Evolutionary conservation across 2,113 vertebrate genomes (phyloP).

Genomic region (Strix aluco): DNA sequence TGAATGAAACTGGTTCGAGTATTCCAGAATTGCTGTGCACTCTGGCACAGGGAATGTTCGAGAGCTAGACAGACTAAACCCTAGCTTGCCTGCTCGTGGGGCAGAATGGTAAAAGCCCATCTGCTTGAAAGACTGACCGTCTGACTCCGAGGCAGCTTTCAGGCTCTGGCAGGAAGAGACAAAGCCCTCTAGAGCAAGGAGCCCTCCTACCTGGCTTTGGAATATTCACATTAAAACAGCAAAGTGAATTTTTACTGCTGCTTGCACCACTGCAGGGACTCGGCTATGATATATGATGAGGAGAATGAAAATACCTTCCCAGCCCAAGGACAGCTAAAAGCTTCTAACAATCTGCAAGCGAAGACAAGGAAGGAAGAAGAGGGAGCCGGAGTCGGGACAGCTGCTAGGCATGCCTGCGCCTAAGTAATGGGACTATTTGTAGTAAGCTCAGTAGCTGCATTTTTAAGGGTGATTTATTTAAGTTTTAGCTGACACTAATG

Average conservation of each 20-base stretch:
- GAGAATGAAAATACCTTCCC: neutral
- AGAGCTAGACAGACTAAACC: neutral
- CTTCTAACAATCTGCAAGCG: neutral
- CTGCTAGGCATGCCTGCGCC: neutral
- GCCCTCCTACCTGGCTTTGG: neutral
- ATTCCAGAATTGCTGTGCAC: neutral
- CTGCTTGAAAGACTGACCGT: neutral
- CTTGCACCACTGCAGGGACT: neutral
- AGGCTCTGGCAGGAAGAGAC: neutral
- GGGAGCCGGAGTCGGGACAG: neutral
- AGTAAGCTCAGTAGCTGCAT: neutral
- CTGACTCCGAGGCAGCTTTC: neutral
- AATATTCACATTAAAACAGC: neutral
- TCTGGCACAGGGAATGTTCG: neutral
- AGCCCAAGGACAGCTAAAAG: neutral
- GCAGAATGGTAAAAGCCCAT: neutral
- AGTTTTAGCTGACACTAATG: constrained; percentile 15
- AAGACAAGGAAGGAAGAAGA: neutral
- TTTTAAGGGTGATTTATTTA: constrained; percentile 1
- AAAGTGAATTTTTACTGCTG: neutral
- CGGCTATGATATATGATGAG: neutral
- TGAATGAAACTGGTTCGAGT: neutral
- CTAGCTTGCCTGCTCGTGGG: neutral
- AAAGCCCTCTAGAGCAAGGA: neutral
- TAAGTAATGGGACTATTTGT: neutral